A percentile compares a stretch with the other conserved stretches of the same genome.
Conservation (phyloP, 2,888 invertebrate species). For the Hetaerina titia region DNA sequence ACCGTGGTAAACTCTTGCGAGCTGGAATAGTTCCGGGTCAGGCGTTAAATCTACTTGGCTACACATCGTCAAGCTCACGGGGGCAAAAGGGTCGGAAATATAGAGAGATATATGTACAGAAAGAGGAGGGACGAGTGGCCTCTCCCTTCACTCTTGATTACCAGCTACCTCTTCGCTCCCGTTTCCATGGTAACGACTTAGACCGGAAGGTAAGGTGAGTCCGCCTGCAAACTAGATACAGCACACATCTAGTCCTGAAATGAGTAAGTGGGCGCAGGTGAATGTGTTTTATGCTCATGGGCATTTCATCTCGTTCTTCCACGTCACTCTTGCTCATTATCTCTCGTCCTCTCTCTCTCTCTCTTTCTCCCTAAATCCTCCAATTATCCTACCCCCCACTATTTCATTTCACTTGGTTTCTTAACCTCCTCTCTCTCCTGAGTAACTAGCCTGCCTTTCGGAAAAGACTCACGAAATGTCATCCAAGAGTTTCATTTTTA, state of each 20-base stretch:
- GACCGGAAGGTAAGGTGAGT: neutral
- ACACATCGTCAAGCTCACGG: conserved; percentile 6
- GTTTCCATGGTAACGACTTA: neutral
- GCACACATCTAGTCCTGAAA: neutral
- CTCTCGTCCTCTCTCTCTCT: too few relatives aligned
- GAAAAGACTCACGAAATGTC: too few relatives aligned
- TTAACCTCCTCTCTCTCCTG: too few relatives aligned
- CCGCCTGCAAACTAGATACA: neutral
- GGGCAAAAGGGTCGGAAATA: neutral
- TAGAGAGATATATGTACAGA: neutral
- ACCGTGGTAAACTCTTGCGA: neutral
- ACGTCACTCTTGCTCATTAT: neutral
- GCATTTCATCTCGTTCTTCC: neutral
- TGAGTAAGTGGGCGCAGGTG: neutral
- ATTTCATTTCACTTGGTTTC: neutral
- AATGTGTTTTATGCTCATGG: neutral
- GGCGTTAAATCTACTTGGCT: conserved; percentile 17
- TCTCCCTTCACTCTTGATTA: neutral
- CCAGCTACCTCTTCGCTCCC: neutral
- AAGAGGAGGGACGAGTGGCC: neutral
- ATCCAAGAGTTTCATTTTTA: neutral
- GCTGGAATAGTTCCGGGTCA: neutral
- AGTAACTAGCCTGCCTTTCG: too few relatives aligned
- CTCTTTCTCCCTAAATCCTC: too few relatives aligned
- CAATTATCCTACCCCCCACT: neutral